phyloP scores from a whole-genome alignment of 2,797 vertebrate species.

The Lepilemur ruficaudatus region DNA sequence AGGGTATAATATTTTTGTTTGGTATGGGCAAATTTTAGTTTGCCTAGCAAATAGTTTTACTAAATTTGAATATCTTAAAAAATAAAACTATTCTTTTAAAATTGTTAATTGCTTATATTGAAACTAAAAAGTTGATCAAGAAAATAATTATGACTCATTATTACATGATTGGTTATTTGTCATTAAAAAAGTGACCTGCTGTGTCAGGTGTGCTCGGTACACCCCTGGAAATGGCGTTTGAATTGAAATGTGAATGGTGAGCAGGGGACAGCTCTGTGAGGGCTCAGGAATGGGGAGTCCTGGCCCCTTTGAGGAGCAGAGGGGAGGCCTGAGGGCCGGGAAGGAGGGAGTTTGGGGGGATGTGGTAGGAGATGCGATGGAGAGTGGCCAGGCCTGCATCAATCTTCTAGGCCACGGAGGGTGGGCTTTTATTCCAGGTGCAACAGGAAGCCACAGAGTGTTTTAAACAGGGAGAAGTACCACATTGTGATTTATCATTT shows the following conservation, averaged over 20 bases:
- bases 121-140: constrained; percentile 42
- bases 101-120: constrained; percentile 23
- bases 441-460: not conserved
- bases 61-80: constrained; percentile 14
- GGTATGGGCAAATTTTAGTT: constrained; percentile 37
- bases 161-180: constrained; percentile 38
- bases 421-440: constrained; percentile 31
- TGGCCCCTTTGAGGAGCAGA: not conserved
- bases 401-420: not conserved
- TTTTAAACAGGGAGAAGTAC: constrained; percentile 24
- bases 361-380: not conserved
- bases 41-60: not conserved
- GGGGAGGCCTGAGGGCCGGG: not conserved
- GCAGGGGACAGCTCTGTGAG: not conserved
- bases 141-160: constrained; percentile 8
- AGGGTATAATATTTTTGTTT: not conserved
- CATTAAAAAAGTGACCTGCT: not conserved
- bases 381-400: not conserved
- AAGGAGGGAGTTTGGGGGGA: not conserved
- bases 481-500: not conserved
- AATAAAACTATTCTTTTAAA: constrained; percentile 28
- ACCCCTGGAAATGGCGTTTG: not conserved
- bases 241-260: constrained; percentile 14
- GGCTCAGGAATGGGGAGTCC: not conserved
- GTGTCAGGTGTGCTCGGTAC: not conserved